Evolutionary conservation across 2,888 invertebrate species (phyloP).

Genomic region (Agonopterix alstromeriana): DNA sequence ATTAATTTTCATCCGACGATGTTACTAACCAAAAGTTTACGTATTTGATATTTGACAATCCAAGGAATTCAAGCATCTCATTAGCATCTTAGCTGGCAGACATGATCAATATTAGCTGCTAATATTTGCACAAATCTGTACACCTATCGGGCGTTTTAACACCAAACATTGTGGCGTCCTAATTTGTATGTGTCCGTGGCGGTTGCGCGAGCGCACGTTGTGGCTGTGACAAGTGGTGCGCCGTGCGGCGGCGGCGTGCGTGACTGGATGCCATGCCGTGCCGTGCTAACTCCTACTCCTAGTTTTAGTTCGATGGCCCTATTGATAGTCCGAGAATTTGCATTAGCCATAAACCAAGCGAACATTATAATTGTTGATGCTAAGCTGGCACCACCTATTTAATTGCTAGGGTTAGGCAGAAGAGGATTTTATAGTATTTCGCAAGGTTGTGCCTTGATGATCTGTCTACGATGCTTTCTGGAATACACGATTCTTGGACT

Average conservation of each 20-base stretch:
- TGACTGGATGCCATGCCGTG: constrained; percentile 5
- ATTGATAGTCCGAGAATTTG: constrained; percentile 5
- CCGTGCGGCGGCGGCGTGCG: neutral
- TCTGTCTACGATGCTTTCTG: no score
- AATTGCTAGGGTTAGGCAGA: no score
- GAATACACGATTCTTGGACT: no score
- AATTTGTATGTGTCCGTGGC: constrained; percentile 40
- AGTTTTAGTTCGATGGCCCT: constrained; percentile 5
- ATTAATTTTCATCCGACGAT: no score
- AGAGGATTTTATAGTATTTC: no score
- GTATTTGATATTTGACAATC: constrained; percentile 28
- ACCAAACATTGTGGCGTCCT: constrained; percentile 53
- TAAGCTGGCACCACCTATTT: neutral
- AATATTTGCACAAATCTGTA: constrained; percentile 64
- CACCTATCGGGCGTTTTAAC: constrained; percentile 62
- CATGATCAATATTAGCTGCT: constrained; percentile 53
- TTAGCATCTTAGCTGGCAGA: constrained; percentile 50
- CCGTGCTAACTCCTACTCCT: constrained; percentile 2
- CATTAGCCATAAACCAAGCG: constrained; percentile 2
- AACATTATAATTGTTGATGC: neutral
- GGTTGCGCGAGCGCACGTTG: constrained; percentile 8
- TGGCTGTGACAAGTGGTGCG: constrained; percentile 5
- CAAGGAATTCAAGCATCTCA: constrained; percentile 40
- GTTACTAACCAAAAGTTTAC: constrained; percentile 10
- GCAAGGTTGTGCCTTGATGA: no score